phyloP scores from a whole-genome alignment of 2,113 vertebrate species.

The Scartelaos histophorus region DNA sequence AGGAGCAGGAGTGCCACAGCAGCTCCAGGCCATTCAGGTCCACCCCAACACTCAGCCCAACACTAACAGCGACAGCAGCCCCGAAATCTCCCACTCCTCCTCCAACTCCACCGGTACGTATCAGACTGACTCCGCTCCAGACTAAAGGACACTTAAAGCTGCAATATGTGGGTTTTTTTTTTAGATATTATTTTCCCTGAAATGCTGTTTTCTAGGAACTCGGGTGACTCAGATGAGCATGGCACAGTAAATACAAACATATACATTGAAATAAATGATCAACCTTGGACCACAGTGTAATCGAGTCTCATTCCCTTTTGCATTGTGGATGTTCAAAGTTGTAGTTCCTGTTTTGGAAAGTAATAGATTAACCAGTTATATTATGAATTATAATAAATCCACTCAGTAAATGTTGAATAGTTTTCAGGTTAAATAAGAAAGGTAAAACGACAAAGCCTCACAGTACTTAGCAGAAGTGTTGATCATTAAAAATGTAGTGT shows the following conservation, averaged over 20 bases:
- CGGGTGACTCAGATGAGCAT: background rate
- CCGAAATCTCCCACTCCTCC: constrained; percentile 91
- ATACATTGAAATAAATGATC: too few relatives aligned
- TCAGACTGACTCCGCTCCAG: background rate
- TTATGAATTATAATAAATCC: background rate
- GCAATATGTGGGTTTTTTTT: too few relatives aligned
- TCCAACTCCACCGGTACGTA: constrained; percentile 89
- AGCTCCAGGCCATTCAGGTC: constrained; percentile 96
- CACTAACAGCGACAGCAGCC: constrained; percentile 87
- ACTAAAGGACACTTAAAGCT: too few relatives aligned
- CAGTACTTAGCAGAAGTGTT: too few relatives aligned
- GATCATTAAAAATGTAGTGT: too few relatives aligned
- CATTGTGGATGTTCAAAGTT: background rate
- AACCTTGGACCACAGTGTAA: background rate
- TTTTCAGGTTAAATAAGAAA: background rate
- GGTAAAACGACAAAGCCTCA: background rate
- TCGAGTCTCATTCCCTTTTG: background rate
- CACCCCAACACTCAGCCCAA: constrained; percentile 87
- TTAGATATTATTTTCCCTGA: too few relatives aligned
- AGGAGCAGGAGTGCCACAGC: constrained; percentile 91
- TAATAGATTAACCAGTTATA: background rate
- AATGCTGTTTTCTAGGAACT: background rate
- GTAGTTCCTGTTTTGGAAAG: background rate
- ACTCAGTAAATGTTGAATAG: background rate
- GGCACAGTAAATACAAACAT: too few relatives aligned